Conservation (phyloP, 2,113 vertebrate species). For the Ramphastos sulfuratus region DNA sequence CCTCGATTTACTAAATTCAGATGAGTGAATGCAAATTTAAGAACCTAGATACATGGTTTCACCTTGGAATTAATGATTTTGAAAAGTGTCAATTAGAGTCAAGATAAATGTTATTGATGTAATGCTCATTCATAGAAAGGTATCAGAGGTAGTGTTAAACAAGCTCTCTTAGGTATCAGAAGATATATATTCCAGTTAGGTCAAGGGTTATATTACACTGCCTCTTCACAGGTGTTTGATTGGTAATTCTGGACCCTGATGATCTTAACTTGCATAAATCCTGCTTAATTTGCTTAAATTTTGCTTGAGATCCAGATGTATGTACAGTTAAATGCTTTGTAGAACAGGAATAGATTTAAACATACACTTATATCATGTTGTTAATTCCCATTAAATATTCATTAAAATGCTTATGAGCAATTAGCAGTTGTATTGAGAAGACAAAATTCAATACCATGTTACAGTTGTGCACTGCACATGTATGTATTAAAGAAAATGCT, state of each 20-base stretch:
- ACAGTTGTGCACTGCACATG: no score
- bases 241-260: not conserved
- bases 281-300: slow-evolving; percentile 3
- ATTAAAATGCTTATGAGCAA: not conserved
- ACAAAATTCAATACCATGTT: not conserved
- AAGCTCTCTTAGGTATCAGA: not conserved
- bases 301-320: slow-evolving; percentile 5
- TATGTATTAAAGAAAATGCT: not conserved
- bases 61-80: not conserved
- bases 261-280: slow-evolving; percentile 23
- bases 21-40: not conserved
- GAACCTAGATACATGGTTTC: not conserved
- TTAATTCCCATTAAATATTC: not conserved
- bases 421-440: not conserved
- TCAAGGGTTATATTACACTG: not conserved
- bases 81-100: not conserved
- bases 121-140: not conserved
- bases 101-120: not conserved
- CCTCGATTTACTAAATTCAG: not conserved
- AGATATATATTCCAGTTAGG: not conserved
- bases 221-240: not conserved
- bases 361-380: not conserved
- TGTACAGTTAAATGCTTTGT: not conserved
- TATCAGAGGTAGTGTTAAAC: not conserved
- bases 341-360: slow-evolving; percentile 23